Evolutionary conservation across 1,140 invertebrate species (phyloP), one percentile per base, ranked within the genome.

Genomic region (Drosophila virilis): DNA sequence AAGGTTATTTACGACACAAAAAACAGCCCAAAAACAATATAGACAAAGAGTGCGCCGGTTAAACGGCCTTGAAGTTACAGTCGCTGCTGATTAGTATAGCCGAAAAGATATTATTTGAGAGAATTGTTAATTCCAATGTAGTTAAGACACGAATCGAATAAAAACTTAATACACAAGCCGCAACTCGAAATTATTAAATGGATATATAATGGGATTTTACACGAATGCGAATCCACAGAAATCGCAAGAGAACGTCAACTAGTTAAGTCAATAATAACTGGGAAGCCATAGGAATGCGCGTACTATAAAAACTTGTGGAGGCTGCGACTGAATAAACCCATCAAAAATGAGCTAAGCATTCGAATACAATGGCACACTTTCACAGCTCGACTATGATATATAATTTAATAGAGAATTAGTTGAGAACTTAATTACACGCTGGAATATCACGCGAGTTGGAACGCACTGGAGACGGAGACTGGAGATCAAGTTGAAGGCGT

Each of bases 401-500:
- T 32, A 51, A 61, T 45, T 10, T 50, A 35, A 38, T 55, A 45
- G 17, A 38, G 28, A 57, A 50, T 28, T 42, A n/a, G 9, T 50
- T 5, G 9, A 17, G 32, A 66, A 69, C 45, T 68, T n/a, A 61
- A 54, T 74, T 68, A 69, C 57, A 60, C 13, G 22, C 13, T 22
- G 17, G 12, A 58, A 57, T 28, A 54, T 35, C 57, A 62, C 66
- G 51, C 72, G 15, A 74, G 42, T 43, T 67, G 65, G 15, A 74
- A 33, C 50, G 60, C 55, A 54, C 54, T n/a, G n/a, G n/a, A n/a
- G n/a, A n/a, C 45, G 43, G 37, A 46, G 17, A 38, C 37, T 70
- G 37, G 67, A 71, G 73, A 71, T 59, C 73, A 75, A 65, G 67
- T 65, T 59, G 46, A 38, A 54, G 54, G 68, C 68, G 68, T 65